These are phyloP conservation scores for Syngnathus acus DNA, from an alignment of 2,797 vertebrate genomes.

Conservation along the genomic window DNA sequence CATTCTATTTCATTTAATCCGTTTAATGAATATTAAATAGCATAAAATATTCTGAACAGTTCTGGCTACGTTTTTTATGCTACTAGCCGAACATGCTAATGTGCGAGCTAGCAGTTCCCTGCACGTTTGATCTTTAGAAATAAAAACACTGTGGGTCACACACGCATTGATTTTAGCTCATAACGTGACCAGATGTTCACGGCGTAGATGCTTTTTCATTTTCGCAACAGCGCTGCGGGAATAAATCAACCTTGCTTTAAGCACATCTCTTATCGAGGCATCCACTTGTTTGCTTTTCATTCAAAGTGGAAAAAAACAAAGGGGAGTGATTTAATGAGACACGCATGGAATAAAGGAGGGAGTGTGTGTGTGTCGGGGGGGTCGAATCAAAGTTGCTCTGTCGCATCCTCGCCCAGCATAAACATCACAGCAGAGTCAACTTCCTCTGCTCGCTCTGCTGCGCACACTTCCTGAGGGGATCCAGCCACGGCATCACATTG, in stretches of 20 bases:
- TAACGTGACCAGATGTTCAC: neutral
- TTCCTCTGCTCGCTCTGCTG: conserved; percentile 59
- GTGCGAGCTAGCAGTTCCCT: neutral
- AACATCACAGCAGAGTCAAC: conserved; percentile 62
- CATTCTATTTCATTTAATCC: neutral
- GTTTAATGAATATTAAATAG: neutral
- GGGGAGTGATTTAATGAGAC: conserved; percentile 43
- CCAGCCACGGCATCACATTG: conserved; percentile 35
- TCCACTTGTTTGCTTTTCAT: conserved; percentile 52
- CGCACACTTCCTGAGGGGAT: conserved; percentile 62
- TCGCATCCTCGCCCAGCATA: conserved; percentile 50
- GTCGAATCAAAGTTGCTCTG: conserved; percentile 31
- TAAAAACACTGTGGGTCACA: neutral
- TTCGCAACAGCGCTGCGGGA: conserved; percentile 5
- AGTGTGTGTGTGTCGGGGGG: conserved; percentile 8
- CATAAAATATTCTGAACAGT: too few species aligned
- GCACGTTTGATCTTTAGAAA: neutral
- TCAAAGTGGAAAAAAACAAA: conserved; percentile 53
- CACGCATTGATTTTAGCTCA: neutral
- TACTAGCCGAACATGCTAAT: neutral
- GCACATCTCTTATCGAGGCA: neutral
- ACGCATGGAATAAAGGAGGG: conserved; percentile 15
- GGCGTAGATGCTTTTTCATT: neutral
- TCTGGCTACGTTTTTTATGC: neutral
- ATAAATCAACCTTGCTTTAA: neutral